A percentile compares a stretch with the other conserved stretches of the same genome.
Evolutionary conservation across 2,888 invertebrate species (phyloP).

Genomic region (Drosophila eohydei): DNA sequence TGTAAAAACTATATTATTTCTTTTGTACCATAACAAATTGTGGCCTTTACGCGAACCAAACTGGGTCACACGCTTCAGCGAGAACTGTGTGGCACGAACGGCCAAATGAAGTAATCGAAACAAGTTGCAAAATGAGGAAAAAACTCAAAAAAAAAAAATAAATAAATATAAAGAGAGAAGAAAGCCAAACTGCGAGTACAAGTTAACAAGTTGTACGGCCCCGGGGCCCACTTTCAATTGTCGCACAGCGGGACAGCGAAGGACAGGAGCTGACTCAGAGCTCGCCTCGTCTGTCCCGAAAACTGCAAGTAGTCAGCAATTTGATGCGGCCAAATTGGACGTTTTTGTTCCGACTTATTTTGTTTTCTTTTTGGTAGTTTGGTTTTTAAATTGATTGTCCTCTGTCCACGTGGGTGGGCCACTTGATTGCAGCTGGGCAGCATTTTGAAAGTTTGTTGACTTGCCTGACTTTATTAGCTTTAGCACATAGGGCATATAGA

Average conservation of each 20-base stretch:
- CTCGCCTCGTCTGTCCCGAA: not conserved
- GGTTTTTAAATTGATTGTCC: slow-evolving; percentile 56
- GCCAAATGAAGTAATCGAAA: slow-evolving; percentile 71
- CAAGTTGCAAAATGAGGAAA: slow-evolving; percentile 40
- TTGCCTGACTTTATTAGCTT: not conserved
- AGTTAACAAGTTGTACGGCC: slow-evolving; percentile 70
- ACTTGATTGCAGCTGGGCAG: slow-evolving; percentile 20
- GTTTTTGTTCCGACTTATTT: not conserved
- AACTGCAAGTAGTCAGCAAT: slow-evolving; percentile 39
- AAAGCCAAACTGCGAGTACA: slow-evolving; percentile 47
- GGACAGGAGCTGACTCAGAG: slow-evolving; percentile 19
- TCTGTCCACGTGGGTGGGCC: slow-evolving; percentile 56
- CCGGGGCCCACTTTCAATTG: slow-evolving; percentile 73
- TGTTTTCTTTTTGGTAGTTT: not conserved
- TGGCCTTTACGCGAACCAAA: slow-evolving; percentile 36
- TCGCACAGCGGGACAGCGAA: slow-evolving; percentile 57
- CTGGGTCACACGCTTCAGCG: slow-evolving; percentile 53
- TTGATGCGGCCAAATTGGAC: slow-evolving; percentile 67
- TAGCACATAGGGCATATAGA: not conserved
- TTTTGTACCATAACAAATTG: slow-evolving; percentile 51
- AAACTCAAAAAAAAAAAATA: not conserved
- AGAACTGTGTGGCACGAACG: slow-evolving; percentile 29
- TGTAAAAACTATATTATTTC: slow-evolving; percentile 41
- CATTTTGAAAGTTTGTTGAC: slow-evolving; percentile 45
- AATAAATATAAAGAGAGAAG: slow-evolving; percentile 12